Evolutionary conservation across 2,888 invertebrate species (phyloP).

Genomic region (Thera obeliscata): DNA sequence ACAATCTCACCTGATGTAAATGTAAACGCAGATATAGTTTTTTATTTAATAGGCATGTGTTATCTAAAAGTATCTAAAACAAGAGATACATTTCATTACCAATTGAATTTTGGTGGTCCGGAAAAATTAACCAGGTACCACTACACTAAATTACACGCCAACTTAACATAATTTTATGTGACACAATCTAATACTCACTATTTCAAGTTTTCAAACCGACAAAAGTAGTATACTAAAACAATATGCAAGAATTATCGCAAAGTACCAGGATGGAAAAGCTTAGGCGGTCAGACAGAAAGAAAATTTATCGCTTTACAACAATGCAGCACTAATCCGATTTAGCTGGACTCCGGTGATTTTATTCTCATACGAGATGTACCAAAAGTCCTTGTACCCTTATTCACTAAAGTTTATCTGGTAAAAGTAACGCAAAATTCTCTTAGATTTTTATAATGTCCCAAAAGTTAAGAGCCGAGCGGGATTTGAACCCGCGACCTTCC

Average conservation of each 20-base stretch:
- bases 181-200: neutral
- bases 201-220: conserved; percentile 1
- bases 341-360: conserved; percentile 63
- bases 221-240: conserved; percentile 9
- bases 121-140: too few relatives aligned
- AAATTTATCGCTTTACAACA: conserved; percentile 76
- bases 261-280: conserved; percentile 51
- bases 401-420: neutral
- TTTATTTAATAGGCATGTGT: too few relatives aligned
- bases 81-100: too few relatives aligned
- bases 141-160: too few relatives aligned
- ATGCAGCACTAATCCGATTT: conserved; percentile 69
- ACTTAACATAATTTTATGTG: too few relatives aligned
- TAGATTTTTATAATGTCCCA: too few relatives aligned
- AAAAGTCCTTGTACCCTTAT: conserved; percentile 27
- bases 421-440: neutral
- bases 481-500: too few relatives aligned
- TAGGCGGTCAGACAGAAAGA: conserved; percentile 64
- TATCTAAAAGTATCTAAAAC: too few relatives aligned
- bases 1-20: too few relatives aligned
- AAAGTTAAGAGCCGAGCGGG: too few relatives aligned
- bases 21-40: too few relatives aligned
- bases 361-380: conserved; percentile 50
- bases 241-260: conserved; percentile 6
- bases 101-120: too few relatives aligned